Evolutionary conservation across 2,888 invertebrate species (phyloP), one percentile per base, ranked within the genome.

Genomic region (Aromia moschata): DNA sequence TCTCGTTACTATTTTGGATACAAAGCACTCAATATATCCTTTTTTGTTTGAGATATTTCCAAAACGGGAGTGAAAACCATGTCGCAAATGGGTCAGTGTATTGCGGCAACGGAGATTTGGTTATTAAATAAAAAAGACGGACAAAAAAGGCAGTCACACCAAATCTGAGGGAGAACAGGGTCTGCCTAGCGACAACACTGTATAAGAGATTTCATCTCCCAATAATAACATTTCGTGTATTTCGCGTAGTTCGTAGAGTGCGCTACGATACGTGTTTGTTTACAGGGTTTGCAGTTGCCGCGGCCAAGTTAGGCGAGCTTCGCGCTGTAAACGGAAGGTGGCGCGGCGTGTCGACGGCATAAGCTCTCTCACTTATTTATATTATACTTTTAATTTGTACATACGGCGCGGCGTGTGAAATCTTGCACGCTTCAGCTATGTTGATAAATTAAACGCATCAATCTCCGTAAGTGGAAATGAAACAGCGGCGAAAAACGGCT

Each of bases 401-500:
- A 60, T n/a, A n/a, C n/a, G n/a, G n/a, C n/a, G n/a, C 57, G 46
- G 52, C 44, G 59, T 60, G 55, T 61, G 59, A 61, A 60, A 58
- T 60, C 56, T 60, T 52, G 37, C 57, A 60, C 53, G 58, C 59
- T 60, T 54, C 57, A 56, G 46, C 60, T 65, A 60, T 62, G 62
- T 65, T 65, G 56, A 62, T 64, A 57, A 59, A 49, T 38, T 38
- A 14, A 49, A 40, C 37, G 15, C 57, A 64, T 58, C 62, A 58
- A 62, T 62, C 56, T 65, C 53, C 49, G 38, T 36, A 30, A 51
- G 49, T 45, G 52, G 40, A 60, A 59, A 60, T 62, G 54, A 62
- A 65, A 62, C 65, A 57, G 58, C 55, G 56, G 37, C 52, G 59
- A 58, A 64, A 59, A 64, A 61, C 56, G 31, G 47, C 43, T 64